A percentile compares a stretch with the other conserved stretches of the same genome.
phyloP scores from a whole-genome alignment of 2,797 vertebrate species.

The Aselliscus stoliczkanus region DNA sequence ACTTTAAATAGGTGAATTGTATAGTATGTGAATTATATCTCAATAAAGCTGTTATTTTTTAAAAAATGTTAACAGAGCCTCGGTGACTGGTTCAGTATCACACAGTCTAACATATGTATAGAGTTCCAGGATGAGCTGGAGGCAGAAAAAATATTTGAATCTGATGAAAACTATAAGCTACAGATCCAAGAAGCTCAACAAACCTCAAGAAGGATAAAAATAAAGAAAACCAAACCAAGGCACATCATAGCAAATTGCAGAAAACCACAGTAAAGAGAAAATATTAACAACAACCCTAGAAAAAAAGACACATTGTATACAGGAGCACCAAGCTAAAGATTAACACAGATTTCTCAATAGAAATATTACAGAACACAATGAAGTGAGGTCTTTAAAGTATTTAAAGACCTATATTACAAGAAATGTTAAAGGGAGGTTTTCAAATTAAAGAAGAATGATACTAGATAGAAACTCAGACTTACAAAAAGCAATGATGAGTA shows the following conservation, averaged over 20 bases:
- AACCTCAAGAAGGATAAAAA: neutral
- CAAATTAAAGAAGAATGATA: neutral
- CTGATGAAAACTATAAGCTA: neutral
- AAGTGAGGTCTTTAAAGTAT: neutral
- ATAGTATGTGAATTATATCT: neutral
- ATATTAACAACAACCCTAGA: neutral
- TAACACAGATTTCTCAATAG: neutral
- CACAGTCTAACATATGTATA: neutral
- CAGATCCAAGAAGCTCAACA: neutral
- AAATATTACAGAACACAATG: neutral
- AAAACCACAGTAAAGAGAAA: neutral
- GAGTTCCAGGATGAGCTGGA: neutral
- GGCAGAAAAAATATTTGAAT: neutral
- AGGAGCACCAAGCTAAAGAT: neutral
- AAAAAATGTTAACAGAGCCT: neutral
- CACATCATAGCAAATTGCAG: neutral
- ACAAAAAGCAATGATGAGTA: neutral
- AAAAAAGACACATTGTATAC: neutral
- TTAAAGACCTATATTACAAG: neutral
- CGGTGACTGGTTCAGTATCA: neutral
- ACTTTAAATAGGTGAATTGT: neutral
- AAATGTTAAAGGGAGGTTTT: constrained; percentile 12
- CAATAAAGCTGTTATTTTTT: neutral
- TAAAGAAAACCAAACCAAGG: neutral
- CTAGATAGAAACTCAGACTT: neutral